Evolutionary conservation across 1,140 invertebrate species (phyloP), one percentile per base, ranked within the genome.

Genomic region (Saxidomus purpurata): DNA sequence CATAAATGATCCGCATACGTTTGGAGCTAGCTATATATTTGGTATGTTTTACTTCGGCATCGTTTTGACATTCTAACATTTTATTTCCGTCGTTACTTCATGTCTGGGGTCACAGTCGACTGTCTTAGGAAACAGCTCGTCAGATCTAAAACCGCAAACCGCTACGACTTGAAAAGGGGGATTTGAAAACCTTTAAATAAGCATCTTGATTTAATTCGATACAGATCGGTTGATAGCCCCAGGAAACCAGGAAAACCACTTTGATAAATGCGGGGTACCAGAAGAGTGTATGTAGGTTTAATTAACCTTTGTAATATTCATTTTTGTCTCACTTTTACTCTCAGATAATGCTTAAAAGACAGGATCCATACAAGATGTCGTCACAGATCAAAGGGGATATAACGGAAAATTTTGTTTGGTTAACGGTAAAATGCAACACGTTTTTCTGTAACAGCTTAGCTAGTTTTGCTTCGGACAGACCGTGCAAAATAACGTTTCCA

Each of bases 341-440:
- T 71, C 38, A 71, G 34, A 71, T 71, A 71, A 71, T 63, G n/a
- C 59, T 34, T 15, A 52, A 47, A 36, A 80, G 77, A 59, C 47
- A 55, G 31, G 25, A 80, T 80, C 38, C 38, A 55, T 80, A 55
- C 47, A 80, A 80, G 47, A 80, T 80, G 77, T 80, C 36, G 47
- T 15, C 47, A 28, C 13, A 80, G 77, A 80, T 80, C 77, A 80
- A 80, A 80, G 36, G 47, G 17, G 77, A 55, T 55, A 36, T 55
- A 19, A 55, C 34, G 28, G 15, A 43, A 31, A 13, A 80, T 55
- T 55, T 80, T 80, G 77, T 80, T 80, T 80, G 40, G 38, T 38
- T 80, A 80, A 80, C 77, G 77, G 77, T 80, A 80, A 47, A 80
- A 52, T 80, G 77, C 77, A 80, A 80, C 77, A 80, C 49, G 77